Percentiles rank a stretch among this genome's conserved stretches.
Evolutionary conservation across 2,888 invertebrate species (phyloP).

Genomic region (Yponomeuta sedellus): DNA sequence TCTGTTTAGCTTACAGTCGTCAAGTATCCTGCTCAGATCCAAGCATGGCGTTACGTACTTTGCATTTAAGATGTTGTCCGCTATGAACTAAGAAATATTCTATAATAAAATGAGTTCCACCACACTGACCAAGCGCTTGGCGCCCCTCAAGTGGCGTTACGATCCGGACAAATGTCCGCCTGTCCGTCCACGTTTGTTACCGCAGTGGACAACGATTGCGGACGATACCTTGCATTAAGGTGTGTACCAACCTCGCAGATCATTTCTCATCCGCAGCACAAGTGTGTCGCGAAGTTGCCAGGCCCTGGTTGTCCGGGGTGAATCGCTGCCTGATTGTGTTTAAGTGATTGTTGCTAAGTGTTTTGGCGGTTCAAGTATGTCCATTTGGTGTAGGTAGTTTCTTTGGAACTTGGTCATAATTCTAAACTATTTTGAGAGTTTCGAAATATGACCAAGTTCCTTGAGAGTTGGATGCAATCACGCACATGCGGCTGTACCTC

Average conservation of each 20-base stretch:
- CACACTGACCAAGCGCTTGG: not conserved
- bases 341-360: not conserved
- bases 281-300: not conserved
- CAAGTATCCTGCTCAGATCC: too few relatives aligned
- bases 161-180: slow-evolving; percentile 22
- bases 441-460: too few relatives aligned
- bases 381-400: not conserved
- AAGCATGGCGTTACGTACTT: too few relatives aligned
- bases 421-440: too few relatives aligned
- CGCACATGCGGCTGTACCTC: too few relatives aligned
- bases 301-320: not conserved
- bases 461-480: too few relatives aligned
- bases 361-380: not conserved
- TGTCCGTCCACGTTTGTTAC: slow-evolving; percentile 54
- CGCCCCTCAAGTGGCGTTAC: not conserved
- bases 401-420: too few relatives aligned
- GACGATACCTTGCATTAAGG: slow-evolving; percentile 63
- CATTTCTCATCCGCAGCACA: slow-evolving; percentile 48
- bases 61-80: too few relatives aligned
- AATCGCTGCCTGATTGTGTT: not conserved
- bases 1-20: too few relatives aligned
- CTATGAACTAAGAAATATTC: too few relatives aligned
- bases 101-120: too few relatives aligned
- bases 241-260: slow-evolving; percentile 51
- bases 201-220: slow-evolving; percentile 36